Conservation (phyloP, 2,113 vertebrate genomes). For the Carassius carassius region DNA sequence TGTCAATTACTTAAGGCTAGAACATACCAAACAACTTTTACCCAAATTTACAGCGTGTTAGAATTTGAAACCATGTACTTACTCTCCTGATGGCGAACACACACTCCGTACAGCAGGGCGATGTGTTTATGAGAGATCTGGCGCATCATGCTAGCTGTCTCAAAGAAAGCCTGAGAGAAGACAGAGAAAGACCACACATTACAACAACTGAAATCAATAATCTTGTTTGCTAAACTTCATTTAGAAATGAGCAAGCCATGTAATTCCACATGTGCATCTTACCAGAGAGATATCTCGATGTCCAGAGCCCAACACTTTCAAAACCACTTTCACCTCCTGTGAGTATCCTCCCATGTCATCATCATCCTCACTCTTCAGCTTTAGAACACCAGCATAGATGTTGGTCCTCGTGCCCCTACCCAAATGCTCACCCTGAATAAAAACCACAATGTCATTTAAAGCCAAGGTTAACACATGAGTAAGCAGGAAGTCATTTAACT, state of each 20-base stretch:
- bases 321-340: constrained; percentile 90
- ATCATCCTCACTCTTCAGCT: constrained; percentile 80
- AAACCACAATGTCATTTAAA: not conserved
- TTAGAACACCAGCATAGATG: constrained; percentile 87
- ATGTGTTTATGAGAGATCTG: constrained; percentile 98
- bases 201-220: not conserved
- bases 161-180: constrained; percentile 88
- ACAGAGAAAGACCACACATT: not conserved
- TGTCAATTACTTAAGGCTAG: not conserved
- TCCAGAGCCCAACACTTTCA: constrained; percentile 92
- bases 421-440: constrained; percentile 86
- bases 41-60: no score
- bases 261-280: constrained; percentile 60
- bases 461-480: not conserved
- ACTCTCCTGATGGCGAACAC: constrained; percentile 92
- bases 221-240: constrained; percentile 1
- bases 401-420: constrained; percentile 92
- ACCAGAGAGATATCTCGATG: constrained; percentile 96
- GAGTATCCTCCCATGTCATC: constrained; percentile 77
- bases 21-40: no score
- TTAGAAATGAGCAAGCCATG: not conserved
- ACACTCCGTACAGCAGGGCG: constrained; percentile 90
- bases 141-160: constrained; percentile 97
- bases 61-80: constrained; percentile 67
- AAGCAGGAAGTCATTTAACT: not conserved